Evolutionary conservation across 2,797 vertebrate genomes (phyloP).

Genomic region (Acanthis flammea): DNA sequence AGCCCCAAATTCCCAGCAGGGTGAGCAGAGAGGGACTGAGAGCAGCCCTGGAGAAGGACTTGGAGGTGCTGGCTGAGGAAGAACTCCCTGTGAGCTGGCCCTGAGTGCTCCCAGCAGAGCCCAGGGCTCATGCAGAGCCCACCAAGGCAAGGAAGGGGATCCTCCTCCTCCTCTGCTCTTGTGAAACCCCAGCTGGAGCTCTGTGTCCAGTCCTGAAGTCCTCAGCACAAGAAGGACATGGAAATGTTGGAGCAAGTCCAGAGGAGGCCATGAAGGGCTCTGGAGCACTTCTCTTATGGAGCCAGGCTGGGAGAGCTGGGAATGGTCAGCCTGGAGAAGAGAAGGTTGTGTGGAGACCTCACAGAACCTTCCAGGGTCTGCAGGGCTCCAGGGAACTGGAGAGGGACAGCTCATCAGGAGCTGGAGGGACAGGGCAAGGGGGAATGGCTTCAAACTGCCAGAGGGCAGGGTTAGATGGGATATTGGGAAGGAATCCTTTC

Average conservation of each 20-base stretch:
- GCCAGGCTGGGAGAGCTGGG: not conserved
- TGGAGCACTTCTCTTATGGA: rapidly evolving
- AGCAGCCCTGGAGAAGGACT: not conserved
- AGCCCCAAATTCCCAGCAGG: not conserved
- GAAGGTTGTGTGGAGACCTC: not conserved
- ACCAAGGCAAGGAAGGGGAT: rapidly evolving
- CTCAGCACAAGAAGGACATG: rapidly evolving
- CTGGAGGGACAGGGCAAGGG: not conserved
- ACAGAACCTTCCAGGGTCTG: not conserved
- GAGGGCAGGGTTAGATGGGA: rapidly evolving
- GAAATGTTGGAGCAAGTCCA: not conserved
- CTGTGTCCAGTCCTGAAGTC: not conserved
- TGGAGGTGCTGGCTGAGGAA: not conserved
- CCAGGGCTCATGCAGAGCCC: not conserved
- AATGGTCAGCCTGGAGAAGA: not conserved
- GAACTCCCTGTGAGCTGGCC: not conserved
- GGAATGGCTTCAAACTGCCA: rapidly evolving
- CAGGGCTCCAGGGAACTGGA: not conserved
- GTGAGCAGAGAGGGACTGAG: not conserved
- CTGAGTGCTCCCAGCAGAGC: rapidly evolving
- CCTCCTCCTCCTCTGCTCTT: not conserved
- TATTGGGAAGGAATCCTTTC: rapidly evolving
- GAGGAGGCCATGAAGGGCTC: not conserved
- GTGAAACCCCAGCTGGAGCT: not conserved
- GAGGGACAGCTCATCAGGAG: not conserved